phyloP scores from a whole-genome alignment of 1,140 invertebrate species.

The Trichogramma pretiosum region DNA sequence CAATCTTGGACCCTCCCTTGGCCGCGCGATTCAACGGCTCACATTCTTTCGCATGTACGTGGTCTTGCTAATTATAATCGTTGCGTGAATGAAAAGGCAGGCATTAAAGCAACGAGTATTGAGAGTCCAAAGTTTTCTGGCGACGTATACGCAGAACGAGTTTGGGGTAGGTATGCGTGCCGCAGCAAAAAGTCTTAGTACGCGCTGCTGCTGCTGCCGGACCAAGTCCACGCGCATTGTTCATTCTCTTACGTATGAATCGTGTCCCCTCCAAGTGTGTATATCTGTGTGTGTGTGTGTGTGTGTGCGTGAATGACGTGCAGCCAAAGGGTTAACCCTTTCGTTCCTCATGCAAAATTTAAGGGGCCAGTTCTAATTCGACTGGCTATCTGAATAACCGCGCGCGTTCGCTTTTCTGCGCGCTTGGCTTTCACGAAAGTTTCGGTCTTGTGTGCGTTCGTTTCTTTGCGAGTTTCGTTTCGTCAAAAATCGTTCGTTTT shows the following conservation, averaged over 20 bases:
- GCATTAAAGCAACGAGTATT: neutral
- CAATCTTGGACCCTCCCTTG: no score
- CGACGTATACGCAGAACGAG: neutral
- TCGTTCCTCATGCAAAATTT: conserved; percentile 32
- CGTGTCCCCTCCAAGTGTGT: conserved; percentile 31
- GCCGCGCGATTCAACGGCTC: no score
- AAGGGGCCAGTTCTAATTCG: conserved; percentile 35
- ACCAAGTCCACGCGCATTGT: conserved; percentile 26
- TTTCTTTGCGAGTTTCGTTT: no score
- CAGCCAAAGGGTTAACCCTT: conserved; percentile 33
- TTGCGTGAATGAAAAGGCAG: neutral
- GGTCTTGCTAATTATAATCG: conserved; percentile 7
- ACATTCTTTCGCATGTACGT: neutral
- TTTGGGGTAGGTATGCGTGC: no score
- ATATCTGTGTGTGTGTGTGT: no score
- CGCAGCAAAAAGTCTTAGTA: conserved; percentile 25
- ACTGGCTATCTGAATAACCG: conserved; percentile 30
- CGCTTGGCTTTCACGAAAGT: no score
- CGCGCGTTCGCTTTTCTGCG: no score
- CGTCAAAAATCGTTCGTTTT: no score
- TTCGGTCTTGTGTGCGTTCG: no score
- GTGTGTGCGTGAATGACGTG: no score
- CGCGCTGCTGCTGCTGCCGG: no score
- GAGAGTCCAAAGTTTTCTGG: neutral
- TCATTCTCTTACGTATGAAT: no score